Evolutionary conservation across 2,797 vertebrate species (phyloP).

Genomic region (Enteromius radiatus): DNA sequence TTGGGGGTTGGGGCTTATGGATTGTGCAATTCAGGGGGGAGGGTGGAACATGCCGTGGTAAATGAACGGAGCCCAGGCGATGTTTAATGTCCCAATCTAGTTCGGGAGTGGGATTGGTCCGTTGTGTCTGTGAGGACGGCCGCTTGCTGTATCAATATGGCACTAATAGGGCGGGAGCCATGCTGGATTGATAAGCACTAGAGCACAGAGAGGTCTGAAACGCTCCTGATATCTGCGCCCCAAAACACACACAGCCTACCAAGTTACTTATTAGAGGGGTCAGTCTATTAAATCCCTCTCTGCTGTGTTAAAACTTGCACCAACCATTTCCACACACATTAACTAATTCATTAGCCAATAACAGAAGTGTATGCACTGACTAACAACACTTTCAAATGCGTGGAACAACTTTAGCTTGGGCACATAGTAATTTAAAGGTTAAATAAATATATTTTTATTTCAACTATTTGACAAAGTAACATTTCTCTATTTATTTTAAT

Average conservation of each 20-base stretch:
- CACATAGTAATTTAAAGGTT: background rate
- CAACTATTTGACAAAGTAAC: background rate
- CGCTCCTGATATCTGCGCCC: slow-evolving; percentile 34
- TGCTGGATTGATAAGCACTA: slow-evolving; percentile 34
- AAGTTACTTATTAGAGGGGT: slow-evolving; percentile 61
- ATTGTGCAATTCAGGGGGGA: slow-evolving; percentile 21
- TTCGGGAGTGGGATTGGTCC: slow-evolving; percentile 61
- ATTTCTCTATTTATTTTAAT: background rate
- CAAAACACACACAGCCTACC: slow-evolving; percentile 37
- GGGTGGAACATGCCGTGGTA: slow-evolving; percentile 11
- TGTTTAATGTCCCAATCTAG: slow-evolving; percentile 58
- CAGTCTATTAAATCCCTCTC: slow-evolving; percentile 69
- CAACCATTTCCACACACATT: slow-evolving; percentile 61
- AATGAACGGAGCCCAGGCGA: slow-evolving; percentile 47
- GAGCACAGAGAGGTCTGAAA: slow-evolving; percentile 42
- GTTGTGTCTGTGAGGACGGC: slow-evolving; percentile 21
- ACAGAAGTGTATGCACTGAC: slow-evolving; percentile 28
- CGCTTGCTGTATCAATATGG: slow-evolving; percentile 44
- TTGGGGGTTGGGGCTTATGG: slow-evolving; percentile 24
- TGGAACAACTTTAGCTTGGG: background rate
- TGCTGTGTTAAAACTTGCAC: slow-evolving; percentile 72
- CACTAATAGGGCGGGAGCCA: background rate
- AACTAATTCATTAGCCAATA: slow-evolving; percentile 50
- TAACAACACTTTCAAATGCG: slow-evolving; percentile 24
- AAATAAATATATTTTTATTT: too few relatives aligned